Evolutionary conservation across 2,888 invertebrate genomes (phyloP), one percentile per base, ranked within the genome.

Genomic region (Cremastinae sp.): DNA sequence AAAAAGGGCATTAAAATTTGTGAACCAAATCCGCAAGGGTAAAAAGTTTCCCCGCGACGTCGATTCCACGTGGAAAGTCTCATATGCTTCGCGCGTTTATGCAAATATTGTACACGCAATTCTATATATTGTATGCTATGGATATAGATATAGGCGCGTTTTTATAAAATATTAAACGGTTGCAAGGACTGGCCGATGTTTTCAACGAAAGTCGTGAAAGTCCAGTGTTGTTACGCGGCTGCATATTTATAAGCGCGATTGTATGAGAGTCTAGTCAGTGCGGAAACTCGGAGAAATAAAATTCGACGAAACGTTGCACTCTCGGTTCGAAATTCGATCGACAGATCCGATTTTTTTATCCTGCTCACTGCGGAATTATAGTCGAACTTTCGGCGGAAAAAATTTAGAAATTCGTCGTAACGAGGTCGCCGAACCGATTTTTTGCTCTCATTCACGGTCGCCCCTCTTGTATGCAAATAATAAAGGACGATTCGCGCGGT

Each of bases 181-280:
- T 51, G 51, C 49, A 28, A 28, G 49, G n/a, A 53, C 41, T 22
- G 37, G 22, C 47, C 41, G 49, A 47, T 10, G 58, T 68, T 39
- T n/a, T n/a, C 71, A 83, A 83, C 81, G 86, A 87, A 87, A 87
- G 86, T 85, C 81, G 86, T 83, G 86, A 87, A 87, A 87, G 86
- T 87, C 71, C 70, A n/a, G 65, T 20, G 72, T 59, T 53, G 69
- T 75, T 64, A 62, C 69, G 55, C 69, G 55, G 59, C 72, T 75
- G 64, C 55, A 59, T 51, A 69, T 69, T 56, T 39, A 66, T 51
- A 64, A 14, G 62, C 55, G 53, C 16, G 73, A 53, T 58, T 72
- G 74, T 73, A 53, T 8, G 35, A 65, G 59, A 12, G 68, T 72
- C 70, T 12, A 41, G 18, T 41, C 41, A 58, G 66, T 45, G 20